A percentile compares a stretch with the other conserved stretches of the same genome.
Conservation (phyloP, 2,888 invertebrate species). For the Zele albiditarsus region DNA sequence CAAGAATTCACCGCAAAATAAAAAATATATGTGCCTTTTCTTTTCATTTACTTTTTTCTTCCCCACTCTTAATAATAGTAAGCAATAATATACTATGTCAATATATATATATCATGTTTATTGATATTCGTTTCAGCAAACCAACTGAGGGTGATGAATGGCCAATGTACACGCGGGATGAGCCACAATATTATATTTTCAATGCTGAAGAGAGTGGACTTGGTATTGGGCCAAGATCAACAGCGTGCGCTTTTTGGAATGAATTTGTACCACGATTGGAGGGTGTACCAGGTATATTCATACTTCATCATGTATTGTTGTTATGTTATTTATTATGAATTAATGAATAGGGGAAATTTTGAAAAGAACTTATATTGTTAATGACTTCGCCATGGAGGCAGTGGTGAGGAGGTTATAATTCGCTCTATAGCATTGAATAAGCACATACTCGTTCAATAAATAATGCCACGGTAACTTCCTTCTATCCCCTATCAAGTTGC, state of each 20-base stretch:
- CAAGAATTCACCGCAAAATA: background rate
- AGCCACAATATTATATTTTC: constrained; percentile 92
- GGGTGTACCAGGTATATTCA: constrained; percentile 78
- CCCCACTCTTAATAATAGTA: background rate
- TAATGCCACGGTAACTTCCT: constrained; percentile 2
- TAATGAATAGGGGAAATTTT: background rate
- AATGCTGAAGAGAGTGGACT: constrained; percentile 84
- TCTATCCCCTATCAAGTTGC: background rate
- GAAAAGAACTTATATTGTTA: background rate
- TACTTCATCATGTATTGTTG: no score
- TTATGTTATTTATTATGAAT: background rate
- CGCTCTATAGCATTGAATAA: background rate
- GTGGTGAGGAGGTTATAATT: background rate
- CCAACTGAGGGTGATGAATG: constrained; percentile 81
- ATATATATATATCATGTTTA: background rate
- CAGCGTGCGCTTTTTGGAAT: constrained; percentile 97
- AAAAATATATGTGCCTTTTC: background rate
- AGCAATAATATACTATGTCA: background rate
- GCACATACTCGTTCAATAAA: constrained; percentile 1
- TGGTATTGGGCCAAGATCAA: constrained; percentile 84
- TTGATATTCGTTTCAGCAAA: constrained; percentile 64
- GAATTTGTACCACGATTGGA: constrained; percentile 92
- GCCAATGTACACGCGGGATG: constrained; percentile 89
- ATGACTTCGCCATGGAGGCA: background rate
- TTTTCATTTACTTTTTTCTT: background rate